A percentile compares a stretch with the other conserved stretches of the same genome.
Conservation (phyloP, 2,113 vertebrate genomes). For the Crotalus viridis region DNA sequence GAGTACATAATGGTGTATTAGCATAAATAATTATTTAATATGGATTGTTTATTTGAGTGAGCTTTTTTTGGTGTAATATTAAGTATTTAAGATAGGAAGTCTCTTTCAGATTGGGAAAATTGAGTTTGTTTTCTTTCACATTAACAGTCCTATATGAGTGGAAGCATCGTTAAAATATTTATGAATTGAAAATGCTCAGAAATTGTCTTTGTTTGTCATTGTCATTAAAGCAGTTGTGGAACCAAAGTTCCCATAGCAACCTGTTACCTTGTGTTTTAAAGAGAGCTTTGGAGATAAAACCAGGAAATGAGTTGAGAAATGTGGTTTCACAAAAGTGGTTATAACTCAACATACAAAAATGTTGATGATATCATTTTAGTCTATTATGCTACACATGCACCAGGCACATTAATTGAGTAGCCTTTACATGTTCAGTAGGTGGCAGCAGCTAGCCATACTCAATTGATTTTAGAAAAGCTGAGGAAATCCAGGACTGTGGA, state of each 20-base stretch:
- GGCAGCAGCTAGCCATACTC: background rate
- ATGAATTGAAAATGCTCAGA: conserved; percentile 43
- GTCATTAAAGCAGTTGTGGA: conserved; percentile 16
- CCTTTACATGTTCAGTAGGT: background rate
- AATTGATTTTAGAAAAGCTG: background rate
- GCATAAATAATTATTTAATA: background rate
- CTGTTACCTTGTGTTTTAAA: background rate
- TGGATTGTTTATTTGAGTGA: background rate
- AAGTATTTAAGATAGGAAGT: conserved; percentile 19
- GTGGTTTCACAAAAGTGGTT: background rate
- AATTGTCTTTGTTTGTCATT: conserved; percentile 43
- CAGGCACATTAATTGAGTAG: background rate
- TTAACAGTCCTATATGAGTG: conserved; percentile 31
- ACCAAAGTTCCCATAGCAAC: conserved; percentile 50
- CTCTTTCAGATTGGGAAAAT: background rate
- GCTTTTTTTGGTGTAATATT: conserved; percentile 7
- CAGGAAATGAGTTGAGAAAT: background rate
- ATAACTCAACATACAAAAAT: background rate
- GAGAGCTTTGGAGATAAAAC: background rate
- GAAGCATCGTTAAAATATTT: conserved; percentile 28
- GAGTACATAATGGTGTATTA: background rate
- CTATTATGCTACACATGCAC: background rate
- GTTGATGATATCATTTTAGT: background rate
- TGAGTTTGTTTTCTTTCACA: background rate
- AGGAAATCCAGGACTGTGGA: background rate